A percentile compares a stretch with the other conserved stretches of the same genome.
These are phyloP conservation scores for Eulacestoma nigropectus DNA, from an alignment of 2,113 vertebrate genomes.

Conservation along the genomic window DNA sequence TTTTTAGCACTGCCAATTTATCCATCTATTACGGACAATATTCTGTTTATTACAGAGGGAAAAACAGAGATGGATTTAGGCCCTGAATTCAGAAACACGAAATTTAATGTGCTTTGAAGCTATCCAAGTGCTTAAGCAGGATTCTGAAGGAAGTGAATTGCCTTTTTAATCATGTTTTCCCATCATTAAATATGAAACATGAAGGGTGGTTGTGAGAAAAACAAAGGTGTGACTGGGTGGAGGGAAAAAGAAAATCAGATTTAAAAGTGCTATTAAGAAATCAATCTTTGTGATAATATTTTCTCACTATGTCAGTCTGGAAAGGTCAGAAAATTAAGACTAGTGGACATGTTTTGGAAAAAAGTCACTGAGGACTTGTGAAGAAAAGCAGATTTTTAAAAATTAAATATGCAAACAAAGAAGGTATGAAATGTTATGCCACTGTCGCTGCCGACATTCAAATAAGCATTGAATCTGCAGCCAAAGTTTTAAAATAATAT, in stretches of 20 bases:
- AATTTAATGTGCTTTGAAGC: not conserved
- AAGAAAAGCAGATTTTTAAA: not conserved
- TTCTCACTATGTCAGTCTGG: not conserved
- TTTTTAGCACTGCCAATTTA: not conserved
- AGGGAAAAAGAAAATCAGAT: not conserved
- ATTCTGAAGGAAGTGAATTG: not conserved
- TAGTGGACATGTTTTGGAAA: accelerated
- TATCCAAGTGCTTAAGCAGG: not conserved
- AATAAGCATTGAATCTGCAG: accelerated
- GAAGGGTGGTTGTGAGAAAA: not conserved
- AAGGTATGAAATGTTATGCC: accelerated
- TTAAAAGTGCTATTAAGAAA: not conserved
- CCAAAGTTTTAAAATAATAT: not conserved
- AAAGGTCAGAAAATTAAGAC: not conserved
- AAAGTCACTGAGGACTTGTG: not conserved
- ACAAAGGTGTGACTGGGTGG: not conserved
- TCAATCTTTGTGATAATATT: accelerated
- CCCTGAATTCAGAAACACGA: not conserved
- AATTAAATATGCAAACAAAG: not conserved
- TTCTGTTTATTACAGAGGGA: not conserved
- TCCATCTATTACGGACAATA: not conserved
- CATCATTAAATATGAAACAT: not conserved
- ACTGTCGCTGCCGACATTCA: not conserved
- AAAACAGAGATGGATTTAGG: not conserved
- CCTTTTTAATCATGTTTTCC: not conserved